A percentile compares a stretch with the other conserved stretches of the same genome.
These are phyloP conservation scores for Merluccius polli DNA, from an alignment of 2,797 vertebrate species.

Conservation along the genomic window DNA sequence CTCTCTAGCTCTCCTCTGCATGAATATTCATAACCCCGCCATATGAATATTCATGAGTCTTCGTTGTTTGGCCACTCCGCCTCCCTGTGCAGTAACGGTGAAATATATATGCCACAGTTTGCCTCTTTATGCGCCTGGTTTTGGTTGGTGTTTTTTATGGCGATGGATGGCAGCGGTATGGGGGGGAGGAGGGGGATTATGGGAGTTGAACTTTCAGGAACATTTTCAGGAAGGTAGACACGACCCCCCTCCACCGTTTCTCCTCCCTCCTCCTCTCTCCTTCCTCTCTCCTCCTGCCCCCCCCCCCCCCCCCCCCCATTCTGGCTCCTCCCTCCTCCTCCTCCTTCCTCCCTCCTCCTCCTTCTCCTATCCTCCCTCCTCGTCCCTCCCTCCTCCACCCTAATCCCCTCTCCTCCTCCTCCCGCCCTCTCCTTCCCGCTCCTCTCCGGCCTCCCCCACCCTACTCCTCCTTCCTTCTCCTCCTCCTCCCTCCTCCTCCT, in stretches of 20 bases:
- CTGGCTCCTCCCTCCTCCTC: neutral
- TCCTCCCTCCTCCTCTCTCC: too few species aligned
- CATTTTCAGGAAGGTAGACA: too few species aligned
- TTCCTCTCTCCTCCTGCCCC: neutral
- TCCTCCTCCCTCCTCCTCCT: neutral
- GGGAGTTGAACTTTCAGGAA: too few species aligned
- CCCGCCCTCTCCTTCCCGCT: neutral
- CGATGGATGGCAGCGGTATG: constrained; percentile 44
- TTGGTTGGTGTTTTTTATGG: constrained; percentile 38
- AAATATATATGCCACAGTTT: constrained; percentile 72
- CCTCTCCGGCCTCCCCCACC: neutral
- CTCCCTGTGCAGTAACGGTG: constrained; percentile 57
- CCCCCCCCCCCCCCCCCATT: neutral
- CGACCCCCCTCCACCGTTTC: too few species aligned
- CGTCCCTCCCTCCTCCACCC: neutral
- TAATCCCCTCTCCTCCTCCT: neutral
- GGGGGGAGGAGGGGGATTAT: neutral
- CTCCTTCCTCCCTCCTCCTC: neutral
- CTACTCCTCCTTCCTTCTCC: neutral
- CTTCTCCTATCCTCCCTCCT: neutral
- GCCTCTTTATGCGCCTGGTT: constrained; percentile 68
- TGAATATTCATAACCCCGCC: constrained; percentile 71
- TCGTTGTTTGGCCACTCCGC: constrained; percentile 65
- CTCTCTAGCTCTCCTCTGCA: constrained; percentile 39
- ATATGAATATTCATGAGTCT: constrained; percentile 75